Base-by-base conservation (phyloP, 2,113 vertebrate species). In the Terrapene triunguis region DNA sequence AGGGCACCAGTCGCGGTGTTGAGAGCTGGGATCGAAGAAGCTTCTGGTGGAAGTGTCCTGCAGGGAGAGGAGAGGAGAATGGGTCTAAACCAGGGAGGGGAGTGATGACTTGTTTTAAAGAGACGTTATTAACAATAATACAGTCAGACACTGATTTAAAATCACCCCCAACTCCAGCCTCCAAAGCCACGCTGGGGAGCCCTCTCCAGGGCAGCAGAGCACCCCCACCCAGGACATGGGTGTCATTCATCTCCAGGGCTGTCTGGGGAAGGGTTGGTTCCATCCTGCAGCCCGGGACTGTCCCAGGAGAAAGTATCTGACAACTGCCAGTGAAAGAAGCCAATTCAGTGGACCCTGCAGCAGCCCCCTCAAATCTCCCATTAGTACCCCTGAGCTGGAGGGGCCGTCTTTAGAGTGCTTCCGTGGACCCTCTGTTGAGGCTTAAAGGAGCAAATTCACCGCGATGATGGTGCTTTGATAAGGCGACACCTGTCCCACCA, bases 1-100 rank as follows among this genome's bases (percentile, higher is more conserved):
- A 17, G 99, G 99, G 94, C 99, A 99, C 99, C 99, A 99, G 93
- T 99, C 99, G 5, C 99, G 98, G 95, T 99, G 99, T 97, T 99
- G 99, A n/a, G 98, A 98, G 13, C 98, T 93, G 16, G 99, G 99
- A 87, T 99, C 98, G 55, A 99, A 99, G 76, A 98, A 97, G 74
- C 97, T 98, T 96, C 98, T 98, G 55, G 95, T 65, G 82, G 98
- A 94, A 3, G 97, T 84, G 85, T 99, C 99, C 99, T 99, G 97
- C 53, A 22, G 59, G 22, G 1, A 42, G 27, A 6, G 13, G 1
- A 1, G 88, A 27, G 53, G 50, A 94, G 78, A 48, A 0, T 35
- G 83, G 69, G 69, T 42, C 8, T 3, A 5, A 12, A 10, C 57
- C 59, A 48, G 82, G 27, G 62, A 89, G 10, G 10, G 51, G 1